phyloP scores from a whole-genome alignment of 2,888 invertebrate species.

The Phanerotoma sp. region DNA sequence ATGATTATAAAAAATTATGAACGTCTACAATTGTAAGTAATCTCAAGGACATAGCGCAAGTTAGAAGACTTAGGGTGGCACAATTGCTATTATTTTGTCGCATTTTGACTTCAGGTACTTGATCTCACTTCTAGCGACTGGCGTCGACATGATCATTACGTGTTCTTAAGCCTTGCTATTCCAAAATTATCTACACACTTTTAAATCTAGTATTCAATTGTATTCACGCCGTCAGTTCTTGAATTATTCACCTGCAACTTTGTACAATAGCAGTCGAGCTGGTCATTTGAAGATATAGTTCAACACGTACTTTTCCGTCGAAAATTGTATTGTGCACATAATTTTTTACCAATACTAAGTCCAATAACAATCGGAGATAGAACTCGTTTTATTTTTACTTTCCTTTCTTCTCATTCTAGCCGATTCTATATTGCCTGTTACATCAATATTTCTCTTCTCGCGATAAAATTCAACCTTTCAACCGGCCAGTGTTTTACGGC shows the following conservation, averaged over 20 bases:
- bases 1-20: no score
- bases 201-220: slow-evolving; percentile 14
- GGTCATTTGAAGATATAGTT: neutral
- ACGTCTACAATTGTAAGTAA: no score
- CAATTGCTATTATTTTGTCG: neutral
- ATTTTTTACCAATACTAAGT: slow-evolving; percentile 24
- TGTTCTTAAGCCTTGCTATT: neutral
- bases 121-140: slow-evolving; percentile 6
- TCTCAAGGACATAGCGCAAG: slow-evolving; percentile 19
- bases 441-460: slow-evolving; percentile 52
- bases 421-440: slow-evolving; percentile 38
- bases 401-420: slow-evolving; percentile 8
- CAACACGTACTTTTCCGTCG: slow-evolving; percentile 8
- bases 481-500: slow-evolving; percentile 55
- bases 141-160: neutral
- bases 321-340: slow-evolving; percentile 10
- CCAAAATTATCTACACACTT: slow-evolving; percentile 14
- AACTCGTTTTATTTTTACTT: slow-evolving; percentile 14
- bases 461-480: slow-evolving; percentile 56
- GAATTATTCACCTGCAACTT: slow-evolving; percentile 8
- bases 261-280: neutral
- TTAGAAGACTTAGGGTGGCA: slow-evolving; percentile 6
- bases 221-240: neutral
- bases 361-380: slow-evolving; percentile 18
- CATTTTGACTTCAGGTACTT: neutral